These are phyloP conservation scores for Eilema sororculum DNA, from an alignment of 2,888 invertebrate species.

Conservation along the genomic window DNA sequence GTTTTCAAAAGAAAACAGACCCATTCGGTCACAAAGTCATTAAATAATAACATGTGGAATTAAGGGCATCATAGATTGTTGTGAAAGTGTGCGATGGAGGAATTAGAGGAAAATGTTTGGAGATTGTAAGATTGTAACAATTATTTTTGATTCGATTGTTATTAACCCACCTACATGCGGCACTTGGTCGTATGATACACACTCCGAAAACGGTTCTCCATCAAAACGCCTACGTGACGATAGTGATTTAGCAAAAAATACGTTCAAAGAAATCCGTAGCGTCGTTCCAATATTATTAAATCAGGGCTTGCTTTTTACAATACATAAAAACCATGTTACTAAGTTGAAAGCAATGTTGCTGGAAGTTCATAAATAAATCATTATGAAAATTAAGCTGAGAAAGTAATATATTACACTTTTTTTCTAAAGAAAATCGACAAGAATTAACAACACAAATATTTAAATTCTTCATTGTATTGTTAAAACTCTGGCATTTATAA, in stretches of 20 bases:
- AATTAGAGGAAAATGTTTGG: constrained; percentile 35
- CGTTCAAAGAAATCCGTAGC: constrained; percentile 19
- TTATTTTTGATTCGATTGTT: constrained; percentile 34
- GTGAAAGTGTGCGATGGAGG: constrained; percentile 43
- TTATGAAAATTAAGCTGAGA: constrained; percentile 25
- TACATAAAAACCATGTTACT: constrained; percentile 20
- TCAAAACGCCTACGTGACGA: constrained; percentile 37
- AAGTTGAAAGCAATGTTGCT: constrained; percentile 17
- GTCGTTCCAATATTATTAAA: constrained; percentile 4
- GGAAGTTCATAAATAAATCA: constrained; percentile 25
- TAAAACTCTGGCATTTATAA: constrained; percentile 41
- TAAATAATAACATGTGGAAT: constrained; percentile 31
- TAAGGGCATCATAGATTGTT: constrained; percentile 40
- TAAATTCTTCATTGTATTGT: constrained; percentile 44
- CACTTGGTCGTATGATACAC: constrained; percentile 33
- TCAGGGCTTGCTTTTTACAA: constrained; percentile 2
- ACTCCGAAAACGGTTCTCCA: constrained; percentile 37
- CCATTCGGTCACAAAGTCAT: constrained; percentile 25
- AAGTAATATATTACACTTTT: constrained; percentile 24
- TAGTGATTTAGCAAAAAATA: constrained; percentile 40
- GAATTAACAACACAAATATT: constrained; percentile 46
- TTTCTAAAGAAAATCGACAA: constrained; percentile 24
- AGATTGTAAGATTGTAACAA: constrained; percentile 39
- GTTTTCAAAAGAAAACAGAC: constrained; percentile 26
- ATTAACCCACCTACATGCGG: constrained; percentile 39